A percentile compares a stretch with the other conserved stretches of the same genome.
Evolutionary conservation across 2,113 vertebrate genomes (phyloP).

Genomic region (Epinephelus fuscoguttatus): DNA sequence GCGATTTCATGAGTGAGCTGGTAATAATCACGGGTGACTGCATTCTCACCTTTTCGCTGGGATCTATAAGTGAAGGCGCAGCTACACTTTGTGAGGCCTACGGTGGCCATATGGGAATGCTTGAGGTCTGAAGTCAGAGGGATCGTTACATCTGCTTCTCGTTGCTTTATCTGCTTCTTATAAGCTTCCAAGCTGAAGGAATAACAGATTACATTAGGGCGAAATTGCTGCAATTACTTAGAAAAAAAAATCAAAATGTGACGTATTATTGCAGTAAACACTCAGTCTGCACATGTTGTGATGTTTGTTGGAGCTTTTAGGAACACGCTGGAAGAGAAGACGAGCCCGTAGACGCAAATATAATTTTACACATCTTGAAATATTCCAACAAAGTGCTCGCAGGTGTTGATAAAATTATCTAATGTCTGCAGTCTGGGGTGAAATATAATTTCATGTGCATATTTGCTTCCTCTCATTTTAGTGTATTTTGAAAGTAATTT

Average conservation of each 20-base stretch:
- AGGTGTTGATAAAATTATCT: slow-evolving; percentile 49
- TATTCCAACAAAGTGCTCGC: slow-evolving; percentile 33
- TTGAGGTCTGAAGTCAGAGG: slow-evolving; percentile 50
- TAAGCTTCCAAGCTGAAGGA: slow-evolving; percentile 20
- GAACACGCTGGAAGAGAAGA: background rate
- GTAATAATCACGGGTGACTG: slow-evolving; percentile 85
- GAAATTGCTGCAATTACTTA: slow-evolving; percentile 20
- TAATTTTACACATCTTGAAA: slow-evolving; percentile 45
- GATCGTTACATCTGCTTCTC: slow-evolving; percentile 55
- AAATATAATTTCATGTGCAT: slow-evolving; percentile 5
- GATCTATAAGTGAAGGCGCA: slow-evolving; percentile 59
- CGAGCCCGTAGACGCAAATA: background rate
- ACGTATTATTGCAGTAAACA: background rate
- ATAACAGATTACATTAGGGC: slow-evolving; percentile 10
- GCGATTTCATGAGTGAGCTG: slow-evolving; percentile 84
- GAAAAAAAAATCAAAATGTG: slow-evolving; percentile 7
- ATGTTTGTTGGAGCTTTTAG: slow-evolving; percentile 3
- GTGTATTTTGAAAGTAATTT: background rate
- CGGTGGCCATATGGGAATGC: slow-evolving; percentile 68
- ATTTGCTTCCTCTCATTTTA: background rate
- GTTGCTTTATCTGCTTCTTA: slow-evolving; percentile 47
- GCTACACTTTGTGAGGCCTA: slow-evolving; percentile 41
- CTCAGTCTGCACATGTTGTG: slow-evolving; percentile 3
- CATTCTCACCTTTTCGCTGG: slow-evolving; percentile 78
- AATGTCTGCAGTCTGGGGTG: background rate